Evolutionary conservation across 2,113 vertebrate species (phyloP).

Genomic region (Cathartes aura): DNA sequence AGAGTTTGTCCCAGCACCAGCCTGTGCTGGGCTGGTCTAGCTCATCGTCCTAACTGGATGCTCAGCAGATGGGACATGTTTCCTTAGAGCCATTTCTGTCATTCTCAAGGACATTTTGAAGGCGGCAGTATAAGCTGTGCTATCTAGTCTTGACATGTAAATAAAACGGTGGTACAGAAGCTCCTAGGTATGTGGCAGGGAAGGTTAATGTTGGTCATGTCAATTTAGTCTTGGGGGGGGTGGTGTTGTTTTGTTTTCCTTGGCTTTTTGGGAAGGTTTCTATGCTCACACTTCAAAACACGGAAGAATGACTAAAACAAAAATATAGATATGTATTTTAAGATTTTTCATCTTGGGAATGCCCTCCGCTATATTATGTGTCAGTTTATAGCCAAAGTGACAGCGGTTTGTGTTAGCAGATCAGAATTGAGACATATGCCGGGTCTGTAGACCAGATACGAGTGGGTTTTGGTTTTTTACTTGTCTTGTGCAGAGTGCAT

Average conservation of each 20-base stretch:
- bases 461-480: neutral
- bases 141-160: neutral
- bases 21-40: neutral
- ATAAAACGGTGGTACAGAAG: neutral
- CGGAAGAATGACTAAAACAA: neutral
- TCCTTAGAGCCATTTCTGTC: neutral
- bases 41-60: neutral
- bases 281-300: rapidly evolving
- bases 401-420: neutral
- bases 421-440: rapidly evolving
- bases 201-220: neutral
- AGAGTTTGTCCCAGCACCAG: neutral
- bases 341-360: neutral
- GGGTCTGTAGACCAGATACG: neutral
- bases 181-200: neutral
- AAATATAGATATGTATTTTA: neutral
- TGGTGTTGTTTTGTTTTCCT: too few species aligned
- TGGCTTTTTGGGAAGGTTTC: neutral
- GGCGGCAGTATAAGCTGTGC: neutral
- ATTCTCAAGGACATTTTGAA: neutral
- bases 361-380: neutral
- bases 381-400: neutral
- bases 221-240: neutral
- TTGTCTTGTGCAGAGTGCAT: rapidly evolving
- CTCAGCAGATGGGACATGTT: neutral